Conservation (phyloP, 2,113 vertebrate genomes). For the Thryonomys swinderianus region DNA sequence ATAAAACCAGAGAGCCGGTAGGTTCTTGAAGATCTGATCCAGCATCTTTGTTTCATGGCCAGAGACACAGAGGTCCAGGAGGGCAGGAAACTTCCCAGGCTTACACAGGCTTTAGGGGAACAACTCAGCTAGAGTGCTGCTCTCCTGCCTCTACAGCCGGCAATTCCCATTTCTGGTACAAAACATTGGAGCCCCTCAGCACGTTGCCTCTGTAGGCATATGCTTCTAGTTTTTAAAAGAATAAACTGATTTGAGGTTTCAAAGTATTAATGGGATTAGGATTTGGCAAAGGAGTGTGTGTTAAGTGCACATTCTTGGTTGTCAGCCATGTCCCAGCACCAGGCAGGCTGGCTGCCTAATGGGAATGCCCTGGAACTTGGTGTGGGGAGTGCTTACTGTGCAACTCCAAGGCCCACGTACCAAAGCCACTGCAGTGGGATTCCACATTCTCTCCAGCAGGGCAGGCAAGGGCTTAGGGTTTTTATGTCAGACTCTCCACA, state of each 20-base stretch:
- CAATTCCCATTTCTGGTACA: not conserved
- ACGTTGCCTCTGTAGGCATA: not conserved
- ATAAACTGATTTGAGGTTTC: constrained; percentile 67
- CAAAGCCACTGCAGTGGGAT: fast-evolving
- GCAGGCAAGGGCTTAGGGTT: not conserved
- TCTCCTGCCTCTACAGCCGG: not conserved
- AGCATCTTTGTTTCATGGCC: not conserved
- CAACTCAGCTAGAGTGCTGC: not conserved
- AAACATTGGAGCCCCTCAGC: not conserved
- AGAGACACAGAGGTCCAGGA: not conserved
- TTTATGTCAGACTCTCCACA: not conserved
- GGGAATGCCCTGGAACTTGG: not conserved
- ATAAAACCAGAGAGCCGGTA: constrained; percentile 25
- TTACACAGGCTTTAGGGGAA: not conserved
- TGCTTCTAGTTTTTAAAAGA: constrained; percentile 71
- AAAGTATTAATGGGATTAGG: constrained; percentile 55
- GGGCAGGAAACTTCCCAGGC: not conserved
- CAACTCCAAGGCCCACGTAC: not conserved
- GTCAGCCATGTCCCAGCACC: constrained; percentile 29
- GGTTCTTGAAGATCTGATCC: not conserved
- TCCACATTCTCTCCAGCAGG: not conserved
- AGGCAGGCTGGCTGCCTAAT: constrained; percentile 47
- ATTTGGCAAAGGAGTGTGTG: constrained; percentile 58
- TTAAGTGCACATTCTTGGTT: constrained; percentile 60
- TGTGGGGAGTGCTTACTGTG: fast-evolving